phyloP scores from a whole-genome alignment of 2,888 invertebrate species.

The Dynastes hyllus region DNA sequence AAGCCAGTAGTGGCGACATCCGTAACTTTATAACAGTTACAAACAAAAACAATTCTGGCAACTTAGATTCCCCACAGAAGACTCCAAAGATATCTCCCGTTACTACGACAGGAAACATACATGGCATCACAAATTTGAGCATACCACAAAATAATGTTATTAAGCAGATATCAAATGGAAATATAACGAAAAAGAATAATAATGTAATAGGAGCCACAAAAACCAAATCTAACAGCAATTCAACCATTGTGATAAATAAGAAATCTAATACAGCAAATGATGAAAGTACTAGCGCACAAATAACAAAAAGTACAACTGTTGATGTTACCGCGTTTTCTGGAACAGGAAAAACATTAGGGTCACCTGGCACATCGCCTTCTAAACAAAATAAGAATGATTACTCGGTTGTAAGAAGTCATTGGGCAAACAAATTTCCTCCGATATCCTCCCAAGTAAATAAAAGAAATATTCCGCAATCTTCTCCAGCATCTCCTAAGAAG shows the following conservation, averaged over 20 bases:
- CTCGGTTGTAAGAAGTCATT: conserved; percentile 67
- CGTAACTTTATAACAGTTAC: conserved; percentile 60
- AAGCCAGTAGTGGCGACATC: conserved; percentile 57
- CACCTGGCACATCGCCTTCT: conserved; percentile 7
- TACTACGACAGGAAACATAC: conserved; percentile 36
- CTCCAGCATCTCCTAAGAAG: neutral
- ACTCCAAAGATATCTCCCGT: neutral
- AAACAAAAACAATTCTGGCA: conserved; percentile 16
- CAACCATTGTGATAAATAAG: conserved; percentile 56
- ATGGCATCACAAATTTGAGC: conserved; percentile 47
- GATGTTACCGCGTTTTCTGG: conserved; percentile 53
- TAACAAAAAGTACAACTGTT: conserved; percentile 20
- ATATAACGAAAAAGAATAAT: neutral
- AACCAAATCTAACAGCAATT: conserved; percentile 53
- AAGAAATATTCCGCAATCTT: conserved; percentile 48
- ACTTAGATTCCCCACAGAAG: neutral
- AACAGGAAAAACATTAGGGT: conserved; percentile 53
- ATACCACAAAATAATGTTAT: conserved; percentile 5
- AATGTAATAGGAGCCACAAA: conserved; percentile 7
- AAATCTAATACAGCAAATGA: conserved; percentile 52
- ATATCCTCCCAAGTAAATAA: conserved; percentile 25
- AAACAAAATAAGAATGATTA: conserved; percentile 58
- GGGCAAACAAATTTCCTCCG: conserved; percentile 66
- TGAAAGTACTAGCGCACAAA: neutral
- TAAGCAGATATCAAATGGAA: conserved; percentile 16